Percentiles rank a stretch among this genome's conserved stretches.
These are phyloP conservation scores for Drosophila hamatofila DNA, from an alignment of 2,888 invertebrate genomes.

Conservation along the genomic window DNA sequence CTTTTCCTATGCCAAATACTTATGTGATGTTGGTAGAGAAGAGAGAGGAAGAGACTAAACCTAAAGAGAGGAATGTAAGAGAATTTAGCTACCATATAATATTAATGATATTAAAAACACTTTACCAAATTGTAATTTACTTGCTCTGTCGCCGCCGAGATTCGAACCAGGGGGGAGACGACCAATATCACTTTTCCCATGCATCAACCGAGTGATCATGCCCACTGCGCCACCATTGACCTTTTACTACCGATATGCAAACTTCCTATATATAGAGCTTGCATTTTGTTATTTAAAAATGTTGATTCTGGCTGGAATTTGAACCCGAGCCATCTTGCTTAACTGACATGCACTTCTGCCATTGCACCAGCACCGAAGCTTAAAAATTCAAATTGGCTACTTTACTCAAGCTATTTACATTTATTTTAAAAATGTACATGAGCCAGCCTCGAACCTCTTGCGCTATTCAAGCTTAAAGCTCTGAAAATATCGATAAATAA, in stretches of 20 bases:
- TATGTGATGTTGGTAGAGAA: too few species aligned
- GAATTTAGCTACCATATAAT: too few species aligned
- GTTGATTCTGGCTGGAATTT: accelerated
- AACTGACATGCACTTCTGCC: background rate
- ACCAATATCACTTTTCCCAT: background rate
- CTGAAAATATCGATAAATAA: background rate
- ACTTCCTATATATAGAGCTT: background rate
- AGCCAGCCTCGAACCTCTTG: background rate
- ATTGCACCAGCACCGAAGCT: background rate
- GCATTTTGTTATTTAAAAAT: background rate
- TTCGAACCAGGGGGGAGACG: background rate
- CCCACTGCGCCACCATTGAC: background rate
- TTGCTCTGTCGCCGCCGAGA: background rate
- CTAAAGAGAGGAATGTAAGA: too few species aligned
- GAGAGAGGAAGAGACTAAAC: too few species aligned
- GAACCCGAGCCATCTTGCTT: background rate
- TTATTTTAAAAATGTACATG: background rate
- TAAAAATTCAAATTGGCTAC: background rate
- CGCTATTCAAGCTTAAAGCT: background rate
- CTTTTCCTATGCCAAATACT: too few species aligned
- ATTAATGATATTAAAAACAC: too few species aligned
- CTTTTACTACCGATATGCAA: accelerated
- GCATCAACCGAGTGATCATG: background rate
- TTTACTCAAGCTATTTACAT: background rate
- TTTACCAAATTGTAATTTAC: too few species aligned